Conservation (phyloP, 2,888 invertebrate genomes). For the Thelaira solivaga region DNA sequence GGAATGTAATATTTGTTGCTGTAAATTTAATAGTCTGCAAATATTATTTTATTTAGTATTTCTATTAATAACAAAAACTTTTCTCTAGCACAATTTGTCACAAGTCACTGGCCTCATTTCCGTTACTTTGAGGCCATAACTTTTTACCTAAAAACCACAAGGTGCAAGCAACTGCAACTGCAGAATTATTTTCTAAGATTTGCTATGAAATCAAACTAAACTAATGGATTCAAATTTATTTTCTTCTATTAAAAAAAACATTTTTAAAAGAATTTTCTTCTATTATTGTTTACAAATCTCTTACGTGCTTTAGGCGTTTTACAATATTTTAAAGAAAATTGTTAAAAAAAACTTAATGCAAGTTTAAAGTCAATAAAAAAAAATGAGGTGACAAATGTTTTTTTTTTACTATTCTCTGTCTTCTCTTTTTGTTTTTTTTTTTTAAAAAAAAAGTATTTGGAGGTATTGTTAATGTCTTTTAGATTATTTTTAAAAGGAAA, state of each 20-base stretch:
- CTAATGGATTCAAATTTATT: background rate
- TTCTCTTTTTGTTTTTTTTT: no score
- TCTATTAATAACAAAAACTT: background rate
- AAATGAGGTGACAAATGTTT: conserved; percentile 43
- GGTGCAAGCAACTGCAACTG: background rate
- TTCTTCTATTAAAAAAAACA: background rate
- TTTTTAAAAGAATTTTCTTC: background rate
- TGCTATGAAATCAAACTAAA: no score
- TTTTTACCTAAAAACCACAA: background rate
- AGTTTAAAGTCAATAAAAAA: no score
- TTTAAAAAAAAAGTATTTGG: conserved; percentile 1
- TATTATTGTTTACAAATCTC: background rate
- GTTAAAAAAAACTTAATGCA: no score
- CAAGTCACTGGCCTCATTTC: conserved; percentile 15
- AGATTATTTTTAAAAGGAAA: background rate
- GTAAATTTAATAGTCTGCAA: conserved; percentile 9
- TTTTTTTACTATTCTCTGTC: no score
- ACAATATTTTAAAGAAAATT: background rate
- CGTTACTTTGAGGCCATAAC: background rate
- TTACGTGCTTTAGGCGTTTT: background rate
- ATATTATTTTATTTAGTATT: no score
- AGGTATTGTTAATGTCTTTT: background rate
- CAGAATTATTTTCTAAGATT: background rate
- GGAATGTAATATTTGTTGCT: background rate
- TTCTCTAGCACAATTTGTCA: conserved; percentile 8